Evolutionary conservation across 2,888 invertebrate genomes (phyloP), one percentile per base, ranked within the genome.

Genomic region (Zele albiditarsus): DNA sequence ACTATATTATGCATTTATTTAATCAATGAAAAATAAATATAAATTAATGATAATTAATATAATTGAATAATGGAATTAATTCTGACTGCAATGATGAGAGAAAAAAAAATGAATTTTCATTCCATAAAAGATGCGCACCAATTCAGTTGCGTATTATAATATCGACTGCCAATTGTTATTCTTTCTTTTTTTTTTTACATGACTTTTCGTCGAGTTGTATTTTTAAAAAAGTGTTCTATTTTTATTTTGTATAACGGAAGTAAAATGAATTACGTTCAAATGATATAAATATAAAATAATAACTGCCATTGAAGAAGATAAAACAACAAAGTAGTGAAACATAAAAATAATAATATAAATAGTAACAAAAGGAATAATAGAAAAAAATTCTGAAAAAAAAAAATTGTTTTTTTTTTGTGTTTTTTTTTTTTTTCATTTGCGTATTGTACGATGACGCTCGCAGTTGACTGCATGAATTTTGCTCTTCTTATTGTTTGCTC

Each of bases 381-480:
- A 33, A 20, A 31, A 38, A 31, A 38, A 38, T 38, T 38, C 38
- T 12, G 8, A 16, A n/a, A 5, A 1, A n/a, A 5, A 14, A 16
- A 46, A 14, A 16, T n/a, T 3, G 16, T 46, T 46, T n/a, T 46
- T 42, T 42, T 42, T 42, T 42, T 14, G 66, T 69, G 68, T 71
- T 71, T 60, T 70, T 73, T 74, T 58, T 77, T 74, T 74, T 53
- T 53, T 20, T 23, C 16, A 78, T 62, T 75, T 77, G 73, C 74
- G 75, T 76, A 71, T 77, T 76, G 72, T 76, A 82, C 78, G 80
- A 85, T 82, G 84, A 81, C 83, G 80, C 81, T 85, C 72, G 78
- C 84, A 76, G 82, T 79, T 68, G 86, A 86, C 75, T 85, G 84
- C 76, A 78, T 85, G 72, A 83, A 86, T 81, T 86, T 85, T 75